These are phyloP conservation scores for Antigone vipio DNA, from an alignment of 2,113 vertebrate genomes.

Conservation along the genomic window DNA sequence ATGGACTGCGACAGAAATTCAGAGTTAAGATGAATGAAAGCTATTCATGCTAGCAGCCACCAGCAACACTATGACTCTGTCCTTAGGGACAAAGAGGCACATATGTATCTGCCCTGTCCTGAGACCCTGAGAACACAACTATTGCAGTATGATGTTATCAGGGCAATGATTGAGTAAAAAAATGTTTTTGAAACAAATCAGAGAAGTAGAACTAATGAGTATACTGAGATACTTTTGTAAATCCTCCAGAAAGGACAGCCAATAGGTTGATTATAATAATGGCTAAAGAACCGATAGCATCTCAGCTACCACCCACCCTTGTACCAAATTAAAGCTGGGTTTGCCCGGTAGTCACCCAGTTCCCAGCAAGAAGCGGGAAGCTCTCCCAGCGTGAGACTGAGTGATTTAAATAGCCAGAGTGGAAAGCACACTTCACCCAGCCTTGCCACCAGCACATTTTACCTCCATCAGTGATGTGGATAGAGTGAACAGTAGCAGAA, in stretches of 20 bases:
- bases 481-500: constrained; percentile 89
- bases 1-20: neutral
- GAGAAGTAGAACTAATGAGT: neutral
- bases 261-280: neutral
- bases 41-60: neutral
- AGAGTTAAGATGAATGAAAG: neutral
- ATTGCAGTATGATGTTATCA: neutral
- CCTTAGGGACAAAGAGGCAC: neutral
- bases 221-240: neutral
- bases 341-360: neutral
- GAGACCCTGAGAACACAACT: neutral
- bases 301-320: neutral
- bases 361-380: neutral
- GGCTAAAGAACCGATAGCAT: neutral
- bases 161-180: neutral
- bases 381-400: neutral
- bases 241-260: neutral
- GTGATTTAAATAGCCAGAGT: neutral
- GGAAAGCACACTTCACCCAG: neutral
- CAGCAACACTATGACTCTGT: neutral
- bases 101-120: neutral
- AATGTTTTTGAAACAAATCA: neutral
- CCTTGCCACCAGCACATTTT: neutral
- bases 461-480: constrained; percentile 88
- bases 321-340: neutral